Conservation (phyloP, 1,140 invertebrate genomes). For the Trachymyrmex cornetzi region DNA sequence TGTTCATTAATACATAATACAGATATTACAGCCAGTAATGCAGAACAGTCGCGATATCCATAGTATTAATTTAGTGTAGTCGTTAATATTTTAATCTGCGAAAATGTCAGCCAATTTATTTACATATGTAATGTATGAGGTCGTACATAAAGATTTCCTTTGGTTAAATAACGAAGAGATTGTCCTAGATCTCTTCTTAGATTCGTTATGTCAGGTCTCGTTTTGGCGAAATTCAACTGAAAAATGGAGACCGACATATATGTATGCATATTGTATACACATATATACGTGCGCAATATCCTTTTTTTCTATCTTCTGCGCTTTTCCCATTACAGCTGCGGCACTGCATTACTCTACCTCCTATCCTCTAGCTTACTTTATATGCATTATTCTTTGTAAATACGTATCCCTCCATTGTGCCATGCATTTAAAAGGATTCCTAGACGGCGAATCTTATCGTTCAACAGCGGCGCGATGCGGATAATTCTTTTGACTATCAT, state of each 20-base stretch:
- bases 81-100: not conserved
- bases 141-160: constrained; percentile 11
- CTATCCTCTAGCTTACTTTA: constrained; percentile 53
- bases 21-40: not conserved
- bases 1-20: not conserved
- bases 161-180: not conserved
- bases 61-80: constrained; percentile 9
- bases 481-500: constrained; percentile 10
- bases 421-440: constrained; percentile 65
- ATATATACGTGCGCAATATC: not conserved
- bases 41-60: not conserved
- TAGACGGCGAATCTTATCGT: constrained; percentile 37
- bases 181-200: not conserved
- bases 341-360: constrained; percentile 52
- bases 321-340: constrained; percentile 68
- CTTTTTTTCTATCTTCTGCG: constrained; percentile 39
- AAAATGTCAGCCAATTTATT: constrained; percentile 19
- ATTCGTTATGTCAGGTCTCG: constrained; percentile 22
- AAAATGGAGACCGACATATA: constrained; percentile 55
- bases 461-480: not conserved
- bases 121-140: not conserved
- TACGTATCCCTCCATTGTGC: constrained; percentile 53
- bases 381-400: constrained; percentile 76
- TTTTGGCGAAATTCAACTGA: constrained; percentile 61
- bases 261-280: not conserved